These are phyloP conservation scores for Idaea straminata DNA, from an alignment of 2,888 invertebrate genomes.

Conservation along the genomic window DNA sequence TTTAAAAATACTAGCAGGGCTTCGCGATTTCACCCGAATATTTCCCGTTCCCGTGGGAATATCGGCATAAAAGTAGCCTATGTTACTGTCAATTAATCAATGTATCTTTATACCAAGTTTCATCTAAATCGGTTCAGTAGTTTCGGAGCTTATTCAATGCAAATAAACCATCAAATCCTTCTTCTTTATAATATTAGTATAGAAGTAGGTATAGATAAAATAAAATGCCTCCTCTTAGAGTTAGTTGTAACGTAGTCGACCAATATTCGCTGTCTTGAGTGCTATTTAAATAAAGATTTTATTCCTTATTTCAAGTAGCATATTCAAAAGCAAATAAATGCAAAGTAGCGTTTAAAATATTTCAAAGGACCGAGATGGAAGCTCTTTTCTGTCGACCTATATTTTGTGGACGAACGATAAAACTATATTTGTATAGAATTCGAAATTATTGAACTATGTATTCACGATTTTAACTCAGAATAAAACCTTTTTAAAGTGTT, in stretches of 20 bases:
- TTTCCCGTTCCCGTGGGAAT: no score
- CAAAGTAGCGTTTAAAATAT: slow-evolving; percentile 1
- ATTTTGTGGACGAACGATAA: neutral
- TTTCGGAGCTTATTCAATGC: no score
- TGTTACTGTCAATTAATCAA: no score
- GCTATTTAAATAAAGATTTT: neutral
- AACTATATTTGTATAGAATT: neutral
- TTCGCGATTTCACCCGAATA: no score
- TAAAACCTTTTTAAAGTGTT: no score
- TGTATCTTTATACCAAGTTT: no score
- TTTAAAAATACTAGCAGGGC: no score
- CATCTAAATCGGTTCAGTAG: no score
- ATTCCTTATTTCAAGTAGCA: neutral
- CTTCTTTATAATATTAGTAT: no score
- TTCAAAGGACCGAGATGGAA: slow-evolving; percentile 1
- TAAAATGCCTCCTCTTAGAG: neutral
- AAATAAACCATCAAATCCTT: no score
- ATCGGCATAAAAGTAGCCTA: no score
- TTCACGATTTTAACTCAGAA: neutral
- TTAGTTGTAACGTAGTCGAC: neutral
- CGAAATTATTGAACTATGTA: neutral
- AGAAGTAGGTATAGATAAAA: no score
- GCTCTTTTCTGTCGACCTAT: neutral
- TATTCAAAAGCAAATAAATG: slow-evolving; percentile 1
- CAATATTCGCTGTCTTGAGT: neutral